Percentiles rank a stretch among this genome's conserved stretches.
phyloP scores from a whole-genome alignment of 2,113 vertebrate species.

The Monopterus albus region DNA sequence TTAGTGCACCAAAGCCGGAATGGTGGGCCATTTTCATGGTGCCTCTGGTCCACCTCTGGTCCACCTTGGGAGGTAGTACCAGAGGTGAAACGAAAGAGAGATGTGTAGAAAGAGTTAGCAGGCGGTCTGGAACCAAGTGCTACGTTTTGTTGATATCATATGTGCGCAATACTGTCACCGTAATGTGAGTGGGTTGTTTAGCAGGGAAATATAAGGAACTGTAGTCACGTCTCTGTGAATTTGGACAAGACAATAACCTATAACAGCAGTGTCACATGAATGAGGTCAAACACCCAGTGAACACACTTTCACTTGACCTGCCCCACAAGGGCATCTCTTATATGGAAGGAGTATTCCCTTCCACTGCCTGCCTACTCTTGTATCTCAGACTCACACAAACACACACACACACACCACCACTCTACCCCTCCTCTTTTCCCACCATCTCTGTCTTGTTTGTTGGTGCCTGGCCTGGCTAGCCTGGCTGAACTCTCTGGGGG shows the following conservation, averaged over 20 bases:
- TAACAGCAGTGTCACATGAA: constrained; percentile 32
- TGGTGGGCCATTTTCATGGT: no score
- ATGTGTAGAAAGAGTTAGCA: no score
- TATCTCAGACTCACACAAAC: background rate
- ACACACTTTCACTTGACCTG: constrained; percentile 33
- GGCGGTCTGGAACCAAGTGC: no score
- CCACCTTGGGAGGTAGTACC: no score
- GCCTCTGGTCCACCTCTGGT: no score
- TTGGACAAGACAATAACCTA: constrained; percentile 15
- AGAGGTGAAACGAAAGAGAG: no score
- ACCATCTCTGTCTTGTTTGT: constrained; percentile 75
- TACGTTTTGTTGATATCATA: no score
- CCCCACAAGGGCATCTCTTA: constrained; percentile 19
- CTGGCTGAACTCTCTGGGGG: constrained; percentile 64
- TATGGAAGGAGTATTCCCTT: constrained; percentile 33
- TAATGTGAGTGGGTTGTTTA: constrained; percentile 26
- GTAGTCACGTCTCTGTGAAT: background rate
- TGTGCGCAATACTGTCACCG: no score
- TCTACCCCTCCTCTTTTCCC: constrained; percentile 15
- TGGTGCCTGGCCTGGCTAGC: constrained; percentile 62
- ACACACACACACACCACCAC: constrained; percentile 13
- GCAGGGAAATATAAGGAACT: background rate
- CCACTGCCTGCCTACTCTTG: constrained; percentile 3
- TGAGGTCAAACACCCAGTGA: constrained; percentile 17
- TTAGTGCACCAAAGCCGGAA: no score